Conservation (phyloP, 2,888 invertebrate genomes). For the Amblyjoppa fuscipennis region DNA sequence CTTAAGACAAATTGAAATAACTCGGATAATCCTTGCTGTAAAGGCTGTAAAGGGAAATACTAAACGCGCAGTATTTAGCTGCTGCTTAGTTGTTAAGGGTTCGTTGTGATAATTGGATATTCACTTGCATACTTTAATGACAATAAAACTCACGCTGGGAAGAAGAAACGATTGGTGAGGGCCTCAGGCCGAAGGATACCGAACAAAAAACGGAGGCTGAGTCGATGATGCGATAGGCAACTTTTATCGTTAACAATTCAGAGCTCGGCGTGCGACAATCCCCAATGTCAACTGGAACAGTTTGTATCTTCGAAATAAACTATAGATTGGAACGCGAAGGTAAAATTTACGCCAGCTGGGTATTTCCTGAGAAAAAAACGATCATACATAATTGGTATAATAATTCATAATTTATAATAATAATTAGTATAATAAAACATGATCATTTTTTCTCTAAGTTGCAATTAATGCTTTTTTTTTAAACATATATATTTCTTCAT, state of each 20-base stretch:
- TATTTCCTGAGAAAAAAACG: not conserved
- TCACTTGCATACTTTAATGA: conserved; percentile 71
- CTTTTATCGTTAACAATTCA: not conserved
- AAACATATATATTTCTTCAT: not conserved
- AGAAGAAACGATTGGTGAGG: conserved; percentile 28
- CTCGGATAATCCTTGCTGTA: conserved; percentile 7
- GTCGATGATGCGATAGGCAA: not conserved
- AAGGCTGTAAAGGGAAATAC: conserved; percentile 31
- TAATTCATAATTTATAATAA: not conserved
- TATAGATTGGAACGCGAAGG: not conserved
- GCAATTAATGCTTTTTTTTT: not conserved
- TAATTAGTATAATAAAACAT: not conserved
- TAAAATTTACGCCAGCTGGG: not conserved
- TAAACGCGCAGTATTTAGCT: conserved; percentile 41
- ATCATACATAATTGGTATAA: not conserved
- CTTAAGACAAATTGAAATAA: conserved; percentile 11
- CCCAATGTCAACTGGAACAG: not conserved
- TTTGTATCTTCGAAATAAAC: not conserved
- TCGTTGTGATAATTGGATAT: conserved; percentile 73
- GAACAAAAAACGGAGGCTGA: not conserved
- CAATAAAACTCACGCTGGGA: conserved; percentile 69
- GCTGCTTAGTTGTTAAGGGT: conserved; percentile 66
- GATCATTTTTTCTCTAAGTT: not conserved
- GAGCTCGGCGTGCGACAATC: not conserved
- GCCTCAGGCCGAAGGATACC: not conserved